Evolutionary conservation across 2,888 invertebrate species (phyloP), one percentile per base, ranked within the genome.

Genomic region (Prosopocoilus inquinatus): DNA sequence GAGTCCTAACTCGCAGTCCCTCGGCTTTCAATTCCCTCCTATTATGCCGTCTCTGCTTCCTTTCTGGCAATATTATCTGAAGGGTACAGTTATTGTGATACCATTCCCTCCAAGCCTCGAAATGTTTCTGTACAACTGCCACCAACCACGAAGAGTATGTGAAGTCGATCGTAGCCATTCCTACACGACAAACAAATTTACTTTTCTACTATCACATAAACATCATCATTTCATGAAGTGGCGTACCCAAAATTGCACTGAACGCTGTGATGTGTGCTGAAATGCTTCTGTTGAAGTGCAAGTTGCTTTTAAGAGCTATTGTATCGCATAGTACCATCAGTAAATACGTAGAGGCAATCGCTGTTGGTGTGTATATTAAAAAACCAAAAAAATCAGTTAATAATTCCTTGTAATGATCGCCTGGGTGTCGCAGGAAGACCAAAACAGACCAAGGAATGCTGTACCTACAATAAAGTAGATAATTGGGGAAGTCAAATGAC

Each of bases 331-430:
- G 64, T 36, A 75, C 55, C 71, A 77, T 72, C 46, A 78, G 66
- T 66, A 78, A 70, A 60, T 78, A 78, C 2, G 78, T 78, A 1
- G 77, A 74, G 3, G 71, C 67, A n/a, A 78, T 64, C 3, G 81
- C 80, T 32, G 82, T 72, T 1, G 83, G 82, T 1, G 82, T 81
- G 60, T 83, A 79, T 13, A 82, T 57, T 20, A 75, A 58, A 63
- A 82, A 80, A 48, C 80, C 79, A 3, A 80, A 57, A 2, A 80
- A 45, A 70, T 84, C 84, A 36, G 79, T 74, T 20, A 77, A 56
- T 35, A 83, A 61, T 56, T 81, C 79, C 36, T 75, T 71, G 28
- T 76, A 71, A 59, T 80, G 79, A 36, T 74, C 69, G 1, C 78
- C 77, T 38, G 80, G 78, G 50, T 70, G 63, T 32, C 69, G 67